Conservation (phyloP, 2,888 invertebrate genomes). For the Orchesellides sinensis region DNA sequence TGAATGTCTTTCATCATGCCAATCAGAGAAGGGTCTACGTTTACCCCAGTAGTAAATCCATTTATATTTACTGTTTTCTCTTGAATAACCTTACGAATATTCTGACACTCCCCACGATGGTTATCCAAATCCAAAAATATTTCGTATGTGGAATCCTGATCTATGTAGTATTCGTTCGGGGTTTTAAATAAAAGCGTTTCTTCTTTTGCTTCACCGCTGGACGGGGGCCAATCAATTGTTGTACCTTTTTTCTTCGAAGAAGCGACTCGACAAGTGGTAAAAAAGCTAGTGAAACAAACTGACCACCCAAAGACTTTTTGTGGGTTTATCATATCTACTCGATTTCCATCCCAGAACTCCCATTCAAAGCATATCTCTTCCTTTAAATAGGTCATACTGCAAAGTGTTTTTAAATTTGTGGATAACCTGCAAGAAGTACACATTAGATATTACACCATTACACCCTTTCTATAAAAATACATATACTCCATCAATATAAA, state of each 20-base stretch:
- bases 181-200: neutral
- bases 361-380: slow-evolving; percentile 49
- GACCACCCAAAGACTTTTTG: slow-evolving; percentile 49
- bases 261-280: slow-evolving; percentile 30
- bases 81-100: slow-evolving; percentile 24
- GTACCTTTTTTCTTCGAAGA: neutral
- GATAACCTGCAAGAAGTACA: slow-evolving; percentile 3
- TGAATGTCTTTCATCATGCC: neutral
- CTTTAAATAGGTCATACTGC: slow-evolving; percentile 4
- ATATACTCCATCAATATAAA: too few species aligned
- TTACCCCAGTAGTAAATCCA: neutral
- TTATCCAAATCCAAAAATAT: slow-evolving; percentile 40
- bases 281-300: slow-evolving; percentile 42
- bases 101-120: slow-evolving; percentile 6
- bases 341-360: slow-evolving; percentile 48
- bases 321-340: slow-evolving; percentile 3
- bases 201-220: neutral
- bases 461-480: too few species aligned
- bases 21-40: neutral
- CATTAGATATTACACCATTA: too few species aligned
- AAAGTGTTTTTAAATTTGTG: neutral
- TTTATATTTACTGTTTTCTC: neutral
- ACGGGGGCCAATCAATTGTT: too few species aligned
- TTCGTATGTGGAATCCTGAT: neutral
- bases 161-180: neutral